phyloP scores from a whole-genome alignment of 2,797 vertebrate genomes.

The Dryobates pubescens region DNA sequence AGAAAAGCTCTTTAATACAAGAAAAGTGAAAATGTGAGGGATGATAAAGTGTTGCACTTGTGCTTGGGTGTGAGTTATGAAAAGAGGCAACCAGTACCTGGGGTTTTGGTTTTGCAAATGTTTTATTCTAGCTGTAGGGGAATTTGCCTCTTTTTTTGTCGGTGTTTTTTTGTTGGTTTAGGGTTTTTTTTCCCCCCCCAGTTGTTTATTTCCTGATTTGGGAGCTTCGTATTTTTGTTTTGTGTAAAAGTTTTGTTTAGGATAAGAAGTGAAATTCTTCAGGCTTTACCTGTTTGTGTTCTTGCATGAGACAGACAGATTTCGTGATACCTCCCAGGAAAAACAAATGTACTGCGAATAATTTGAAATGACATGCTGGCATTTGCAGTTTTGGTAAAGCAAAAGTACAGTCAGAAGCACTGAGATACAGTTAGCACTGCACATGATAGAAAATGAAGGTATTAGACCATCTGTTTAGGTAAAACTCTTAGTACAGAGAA shows the following conservation, averaged over 20 bases:
- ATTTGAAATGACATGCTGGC: background rate
- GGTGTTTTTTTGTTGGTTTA: too few species aligned
- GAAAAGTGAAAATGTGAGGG: background rate
- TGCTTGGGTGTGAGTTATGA: background rate
- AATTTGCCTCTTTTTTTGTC: background rate
- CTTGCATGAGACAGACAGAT: background rate
- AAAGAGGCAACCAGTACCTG: background rate
- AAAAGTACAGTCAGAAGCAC: background rate
- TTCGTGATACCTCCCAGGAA: background rate
- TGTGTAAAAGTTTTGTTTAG: background rate
- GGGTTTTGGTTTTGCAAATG: background rate
- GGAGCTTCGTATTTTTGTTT: background rate
- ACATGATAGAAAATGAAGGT: background rate
- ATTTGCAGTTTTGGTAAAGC: background rate
- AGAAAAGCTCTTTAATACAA: background rate
- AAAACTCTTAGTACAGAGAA: background rate
- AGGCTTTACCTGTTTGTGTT: background rate
- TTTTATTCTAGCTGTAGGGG: background rate
- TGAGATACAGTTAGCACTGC: background rate
- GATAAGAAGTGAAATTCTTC: background rate
- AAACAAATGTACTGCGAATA: background rate
- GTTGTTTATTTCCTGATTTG: background rate
- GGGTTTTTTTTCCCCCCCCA: too few species aligned
- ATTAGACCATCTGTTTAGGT: background rate
- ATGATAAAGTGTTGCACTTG: background rate